A percentile compares a stretch with the other conserved stretches of the same genome.
phyloP scores from a whole-genome alignment of 2,113 vertebrate genomes.

The Heloderma charlesbogerti region DNA sequence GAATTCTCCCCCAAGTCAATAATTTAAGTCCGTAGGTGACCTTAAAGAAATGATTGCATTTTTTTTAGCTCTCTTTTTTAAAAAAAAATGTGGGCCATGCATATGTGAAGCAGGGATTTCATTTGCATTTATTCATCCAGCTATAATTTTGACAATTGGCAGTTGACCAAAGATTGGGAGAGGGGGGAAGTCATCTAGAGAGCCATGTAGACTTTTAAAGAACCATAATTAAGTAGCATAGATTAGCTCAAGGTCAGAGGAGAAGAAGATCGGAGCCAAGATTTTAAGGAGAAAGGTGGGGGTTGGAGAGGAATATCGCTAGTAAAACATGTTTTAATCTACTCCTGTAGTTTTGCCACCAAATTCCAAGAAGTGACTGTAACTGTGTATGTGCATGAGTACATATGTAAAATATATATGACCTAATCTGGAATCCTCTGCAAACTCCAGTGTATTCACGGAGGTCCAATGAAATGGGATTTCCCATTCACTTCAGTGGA shows the following conservation, averaged over 20 bases:
- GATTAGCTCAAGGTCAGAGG: constrained; percentile 74
- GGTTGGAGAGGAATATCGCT: background rate
- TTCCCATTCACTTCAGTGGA: background rate
- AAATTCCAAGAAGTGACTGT: constrained; percentile 49
- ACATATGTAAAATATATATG: background rate
- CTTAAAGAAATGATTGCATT: constrained; percentile 74
- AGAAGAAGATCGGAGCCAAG: constrained; percentile 65
- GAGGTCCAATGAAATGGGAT: too few relatives aligned
- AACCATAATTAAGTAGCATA: constrained; percentile 72
- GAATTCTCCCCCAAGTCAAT: constrained; percentile 61
- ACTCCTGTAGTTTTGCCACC: background rate
- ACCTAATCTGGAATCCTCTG: background rate
- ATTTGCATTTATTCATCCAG: constrained; percentile 77
- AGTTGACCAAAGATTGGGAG: constrained; percentile 72
- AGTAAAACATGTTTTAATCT: background rate
- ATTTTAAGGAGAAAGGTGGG: constrained; percentile 42
- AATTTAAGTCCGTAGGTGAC: constrained; percentile 74
- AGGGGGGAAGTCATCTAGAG: constrained; percentile 66
- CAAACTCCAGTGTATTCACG: background rate
- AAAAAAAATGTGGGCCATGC: constrained; percentile 61
- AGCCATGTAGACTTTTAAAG: constrained; percentile 69
- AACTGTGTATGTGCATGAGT: background rate
- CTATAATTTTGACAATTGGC: constrained; percentile 79
- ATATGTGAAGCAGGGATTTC: constrained; percentile 72
- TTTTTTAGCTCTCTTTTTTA: constrained; percentile 65